Evolutionary conservation across 2,113 vertebrate species (phyloP).

Genomic region (Columbina picui): DNA sequence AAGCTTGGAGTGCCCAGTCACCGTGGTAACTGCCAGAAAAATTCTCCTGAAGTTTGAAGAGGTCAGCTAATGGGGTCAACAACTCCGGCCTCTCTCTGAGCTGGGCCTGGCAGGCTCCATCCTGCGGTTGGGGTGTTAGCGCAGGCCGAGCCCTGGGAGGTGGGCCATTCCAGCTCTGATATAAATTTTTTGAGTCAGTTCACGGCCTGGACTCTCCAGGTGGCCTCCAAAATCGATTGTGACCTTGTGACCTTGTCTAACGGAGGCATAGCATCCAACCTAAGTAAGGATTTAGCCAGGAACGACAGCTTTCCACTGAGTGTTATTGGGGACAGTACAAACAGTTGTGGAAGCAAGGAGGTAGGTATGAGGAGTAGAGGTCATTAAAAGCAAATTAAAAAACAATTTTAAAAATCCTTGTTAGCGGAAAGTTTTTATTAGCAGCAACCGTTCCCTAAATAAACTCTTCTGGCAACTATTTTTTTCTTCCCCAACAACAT

Average conservation of each 20-base stretch:
- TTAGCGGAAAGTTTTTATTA: slow-evolving; percentile 22
- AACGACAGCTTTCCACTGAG: slow-evolving; percentile 89
- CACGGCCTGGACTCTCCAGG: slow-evolving; percentile 94
- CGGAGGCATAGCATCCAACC: slow-evolving; percentile 84
- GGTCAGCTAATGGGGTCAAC: slow-evolving; percentile 94
- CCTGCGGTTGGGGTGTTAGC: slow-evolving; percentile 75
- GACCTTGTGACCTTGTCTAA: slow-evolving; percentile 95
- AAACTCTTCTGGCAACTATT: neutral
- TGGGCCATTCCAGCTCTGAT: slow-evolving; percentile 87
- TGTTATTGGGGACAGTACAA: slow-evolving; percentile 83
- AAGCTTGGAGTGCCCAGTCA: slow-evolving; percentile 95
- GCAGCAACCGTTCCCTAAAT: neutral
- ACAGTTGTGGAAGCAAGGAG: slow-evolving; percentile 78
- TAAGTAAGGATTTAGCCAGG: slow-evolving; percentile 89
- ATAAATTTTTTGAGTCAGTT: slow-evolving; percentile 99
- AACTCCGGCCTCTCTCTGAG: slow-evolving; percentile 84
- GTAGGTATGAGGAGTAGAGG: slow-evolving; percentile 76
- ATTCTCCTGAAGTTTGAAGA: slow-evolving; percentile 99
- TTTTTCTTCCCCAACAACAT: neutral
- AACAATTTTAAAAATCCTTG: slow-evolving; percentile 54
- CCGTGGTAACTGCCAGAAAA: slow-evolving; percentile 99
- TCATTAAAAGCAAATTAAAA: slow-evolving; percentile 87
- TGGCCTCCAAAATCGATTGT: slow-evolving; percentile 98
- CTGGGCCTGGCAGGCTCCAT: slow-evolving; percentile 79
- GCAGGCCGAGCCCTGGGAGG: slow-evolving; percentile 85